Evolutionary conservation across 2,113 vertebrate species (phyloP).

Genomic region (Xyrauchen texanus): DNA sequence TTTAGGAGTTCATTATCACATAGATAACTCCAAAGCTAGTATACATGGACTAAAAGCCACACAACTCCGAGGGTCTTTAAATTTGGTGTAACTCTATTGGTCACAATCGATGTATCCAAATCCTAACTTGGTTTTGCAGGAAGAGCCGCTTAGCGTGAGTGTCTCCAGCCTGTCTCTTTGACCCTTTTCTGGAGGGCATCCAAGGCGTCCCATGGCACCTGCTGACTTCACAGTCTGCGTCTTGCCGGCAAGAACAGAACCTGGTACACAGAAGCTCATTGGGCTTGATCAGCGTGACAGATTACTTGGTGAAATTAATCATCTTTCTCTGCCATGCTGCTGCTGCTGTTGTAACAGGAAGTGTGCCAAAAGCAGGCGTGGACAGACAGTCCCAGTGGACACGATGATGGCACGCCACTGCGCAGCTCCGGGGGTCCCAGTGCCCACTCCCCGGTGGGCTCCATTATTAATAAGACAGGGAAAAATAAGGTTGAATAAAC

Average conservation of each 20-base stretch:
- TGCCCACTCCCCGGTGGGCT: conserved; percentile 17
- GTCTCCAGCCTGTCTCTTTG: conserved; percentile 43
- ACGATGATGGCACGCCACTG: background rate
- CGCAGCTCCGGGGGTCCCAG: background rate
- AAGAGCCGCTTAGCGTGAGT: conserved; percentile 5
- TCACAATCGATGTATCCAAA: background rate
- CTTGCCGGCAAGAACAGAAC: conserved; percentile 33
- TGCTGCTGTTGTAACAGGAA: conserved; percentile 68
- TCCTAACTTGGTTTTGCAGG: background rate
- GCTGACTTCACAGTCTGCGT: conserved; percentile 73
- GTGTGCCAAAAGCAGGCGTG: conserved; percentile 6
- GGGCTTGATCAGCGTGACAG: conserved; percentile 60
- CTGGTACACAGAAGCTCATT: conserved; percentile 52
- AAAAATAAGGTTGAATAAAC: conserved; percentile 25
- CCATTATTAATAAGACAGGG: conserved; percentile 22
- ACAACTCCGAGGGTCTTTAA: too few relatives aligned
- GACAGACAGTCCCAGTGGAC: conserved; percentile 33
- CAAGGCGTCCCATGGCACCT: conserved; percentile 71
- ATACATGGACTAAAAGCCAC: too few relatives aligned
- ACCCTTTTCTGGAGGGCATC: conserved; percentile 73
- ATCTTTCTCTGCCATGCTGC: conserved; percentile 70
- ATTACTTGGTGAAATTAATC: conserved; percentile 76
- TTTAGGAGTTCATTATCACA: background rate
- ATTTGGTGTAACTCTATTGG: background rate
- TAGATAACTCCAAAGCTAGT: too few relatives aligned